Evolutionary conservation across 2,113 vertebrate species (phyloP).

Genomic region (Clupea harengus): DNA sequence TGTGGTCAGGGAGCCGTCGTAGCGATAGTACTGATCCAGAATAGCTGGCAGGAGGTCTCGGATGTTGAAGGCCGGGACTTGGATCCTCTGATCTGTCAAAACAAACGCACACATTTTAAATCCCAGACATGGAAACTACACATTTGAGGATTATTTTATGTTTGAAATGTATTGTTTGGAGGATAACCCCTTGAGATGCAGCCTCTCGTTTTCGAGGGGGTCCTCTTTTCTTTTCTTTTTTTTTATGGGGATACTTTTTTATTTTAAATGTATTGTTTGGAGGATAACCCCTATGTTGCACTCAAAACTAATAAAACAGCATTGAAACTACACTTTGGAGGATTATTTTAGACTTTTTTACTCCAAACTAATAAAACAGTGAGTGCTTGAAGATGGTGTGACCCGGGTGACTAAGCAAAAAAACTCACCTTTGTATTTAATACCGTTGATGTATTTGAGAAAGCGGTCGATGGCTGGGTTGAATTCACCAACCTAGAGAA

Average conservation of each 20-base stretch:
- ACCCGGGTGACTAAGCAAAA: neutral
- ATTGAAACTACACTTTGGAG: no score
- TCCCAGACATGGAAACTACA: neutral
- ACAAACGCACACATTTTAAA: neutral
- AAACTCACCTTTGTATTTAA: conserved; percentile 82
- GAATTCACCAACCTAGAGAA: conserved; percentile 78
- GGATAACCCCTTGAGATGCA: no score
- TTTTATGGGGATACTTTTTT: no score
- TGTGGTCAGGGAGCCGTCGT: conserved; percentile 91
- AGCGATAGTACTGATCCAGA: conserved; percentile 86
- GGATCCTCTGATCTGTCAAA: conserved; percentile 74
- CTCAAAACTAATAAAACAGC: no score
- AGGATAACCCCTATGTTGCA: no score
- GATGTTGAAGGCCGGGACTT: conserved; percentile 82
- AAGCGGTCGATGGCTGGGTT: conserved; percentile 84
- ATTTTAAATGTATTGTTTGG: no score
- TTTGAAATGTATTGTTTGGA: no score
- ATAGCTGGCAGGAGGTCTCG: conserved; percentile 76
- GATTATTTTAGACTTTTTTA: no score
- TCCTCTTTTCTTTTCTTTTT: no score
- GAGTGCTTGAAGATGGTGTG: no score
- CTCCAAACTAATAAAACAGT: no score
- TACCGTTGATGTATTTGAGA: conserved; percentile 77
- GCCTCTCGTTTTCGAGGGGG: no score
- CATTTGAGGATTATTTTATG: neutral